These are phyloP conservation scores for Nephrocerus scutellatus DNA, from an alignment of 2,888 invertebrate genomes.

Conservation along the genomic window DNA sequence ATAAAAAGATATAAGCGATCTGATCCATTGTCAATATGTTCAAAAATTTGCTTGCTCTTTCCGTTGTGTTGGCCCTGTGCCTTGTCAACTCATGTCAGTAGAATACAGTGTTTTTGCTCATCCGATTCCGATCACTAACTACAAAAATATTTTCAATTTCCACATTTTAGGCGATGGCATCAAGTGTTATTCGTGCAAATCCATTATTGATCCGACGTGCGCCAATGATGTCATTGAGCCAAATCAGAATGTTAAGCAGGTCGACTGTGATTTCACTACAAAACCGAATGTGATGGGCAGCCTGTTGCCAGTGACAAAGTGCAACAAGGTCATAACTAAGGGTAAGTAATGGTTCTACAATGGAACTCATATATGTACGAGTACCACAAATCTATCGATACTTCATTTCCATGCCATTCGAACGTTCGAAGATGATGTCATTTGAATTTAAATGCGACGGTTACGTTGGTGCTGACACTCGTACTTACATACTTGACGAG, in stretches of 20 bases:
- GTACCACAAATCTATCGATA: no score
- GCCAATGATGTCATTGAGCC: constrained; percentile 34
- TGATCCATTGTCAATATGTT: constrained; percentile 37
- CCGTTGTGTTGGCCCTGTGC: constrained; percentile 34
- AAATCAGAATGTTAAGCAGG: constrained; percentile 30
- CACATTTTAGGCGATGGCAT: constrained; percentile 27
- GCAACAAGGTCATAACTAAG: constrained; percentile 41
- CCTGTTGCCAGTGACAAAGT: constrained; percentile 38
- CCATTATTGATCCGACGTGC: constrained; percentile 37
- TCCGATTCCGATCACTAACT: no score
- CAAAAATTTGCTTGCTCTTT: constrained; percentile 32
- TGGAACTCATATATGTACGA: no score
- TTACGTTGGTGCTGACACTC: no score
- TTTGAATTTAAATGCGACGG: no score
- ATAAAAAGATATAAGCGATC: no score
- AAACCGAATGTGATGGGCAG: constrained; percentile 32
- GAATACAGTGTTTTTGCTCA: no score
- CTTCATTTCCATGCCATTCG: no score
- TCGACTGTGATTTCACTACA: constrained; percentile 35
- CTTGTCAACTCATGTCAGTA: no score
- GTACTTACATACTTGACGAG: no score
- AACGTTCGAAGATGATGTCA: no score
- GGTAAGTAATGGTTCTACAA: constrained; percentile 39
- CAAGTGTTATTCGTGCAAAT: constrained; percentile 42
- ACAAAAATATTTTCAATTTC: not conserved